Conservation (phyloP, 2,797 vertebrate genomes). For the Syngnathus acus region DNA sequence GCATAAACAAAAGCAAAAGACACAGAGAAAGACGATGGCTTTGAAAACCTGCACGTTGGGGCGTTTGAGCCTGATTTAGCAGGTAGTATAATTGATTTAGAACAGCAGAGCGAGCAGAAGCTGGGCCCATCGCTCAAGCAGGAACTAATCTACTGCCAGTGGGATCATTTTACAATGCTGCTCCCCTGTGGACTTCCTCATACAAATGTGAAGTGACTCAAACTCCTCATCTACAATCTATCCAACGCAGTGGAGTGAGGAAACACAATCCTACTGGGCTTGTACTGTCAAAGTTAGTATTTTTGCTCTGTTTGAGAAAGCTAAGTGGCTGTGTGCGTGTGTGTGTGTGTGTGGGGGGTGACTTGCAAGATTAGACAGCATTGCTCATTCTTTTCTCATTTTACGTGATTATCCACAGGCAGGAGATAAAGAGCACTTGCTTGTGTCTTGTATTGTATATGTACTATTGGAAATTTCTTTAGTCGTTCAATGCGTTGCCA, state of each 20-base stretch:
- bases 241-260: conserved; percentile 28
- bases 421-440: not conserved
- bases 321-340: conserved; percentile 14
- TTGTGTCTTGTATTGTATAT: not conserved
- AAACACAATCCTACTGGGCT: conserved; percentile 33
- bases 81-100: conserved; percentile 47
- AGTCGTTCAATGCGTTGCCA: too few relatives aligned
- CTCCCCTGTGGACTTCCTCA: conserved; percentile 9
- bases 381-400: not conserved
- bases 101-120: conserved; percentile 38
- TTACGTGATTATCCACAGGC: not conserved
- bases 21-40: conserved; percentile 17
- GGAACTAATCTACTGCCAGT: conserved; percentile 40
- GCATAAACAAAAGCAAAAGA: conserved; percentile 7
- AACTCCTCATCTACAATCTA: conserved; percentile 29
- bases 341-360: conserved; percentile 3
- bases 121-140: conserved; percentile 32
- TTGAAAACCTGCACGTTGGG: conserved; percentile 27
- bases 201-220: conserved; percentile 10
- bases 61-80: conserved; percentile 31
- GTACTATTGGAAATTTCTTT: not conserved
- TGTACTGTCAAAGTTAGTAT: conserved; percentile 37
- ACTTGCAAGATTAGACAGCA: not conserved
- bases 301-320: conserved; percentile 21
- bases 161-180: conserved; percentile 33